Evolutionary conservation across 2,113 vertebrate species (phyloP), one percentile per base, ranked within the genome.

Genomic region (Galbula dea): DNA sequence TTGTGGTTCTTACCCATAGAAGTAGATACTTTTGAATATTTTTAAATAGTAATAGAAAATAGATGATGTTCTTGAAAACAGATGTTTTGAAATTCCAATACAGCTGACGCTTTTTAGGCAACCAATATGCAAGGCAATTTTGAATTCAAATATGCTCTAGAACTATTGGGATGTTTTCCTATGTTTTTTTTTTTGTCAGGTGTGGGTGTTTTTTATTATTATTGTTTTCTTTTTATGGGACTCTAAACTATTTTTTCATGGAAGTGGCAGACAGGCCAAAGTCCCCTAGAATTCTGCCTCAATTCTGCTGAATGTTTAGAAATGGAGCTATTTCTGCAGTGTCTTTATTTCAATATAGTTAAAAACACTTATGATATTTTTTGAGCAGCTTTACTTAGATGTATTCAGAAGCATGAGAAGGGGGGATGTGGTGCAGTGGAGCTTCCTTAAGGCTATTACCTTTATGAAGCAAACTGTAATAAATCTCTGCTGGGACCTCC

Each of bases 181-280:
- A 16, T 51, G 41, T 4, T 29, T 6, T 8, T 41, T 45, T 19
- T 39, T 41, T 24, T 32, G 14, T 30, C 46, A n/a, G n/a, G n/a
- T n/a, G n/a, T n/a, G n/a, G n/a, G n/a, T n/a, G n/a, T n/a, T n/a
- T n/a, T n/a, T n/a, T n/a, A n/a, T n/a, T n/a, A n/a, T n/a, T n/a
- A n/a, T n/a, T n/a, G 29, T 92, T 91, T 14, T 78, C 65, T 92
- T 92, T 74, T 92, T 94, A 77, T 37, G 83, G 51, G 52, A 80
- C 62, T 94, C 46, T 94, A 74, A 85, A 57, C n/a, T n/a, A n/a
- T n/a, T n/a, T n/a, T n/a, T n/a, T n/a, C n/a, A n/a, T 27, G 66
- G 65, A 55, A 32, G 2, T 41, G 29, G 18, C 30, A 49, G 34
- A 23, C 17, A 55, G 22, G 12, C 4, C 71, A n/a, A 30, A 52